A percentile compares a stretch with the other conserved stretches of the same genome.
Conservation (phyloP, 1,140 invertebrate species). For the Cecropterus lyciades region DNA sequence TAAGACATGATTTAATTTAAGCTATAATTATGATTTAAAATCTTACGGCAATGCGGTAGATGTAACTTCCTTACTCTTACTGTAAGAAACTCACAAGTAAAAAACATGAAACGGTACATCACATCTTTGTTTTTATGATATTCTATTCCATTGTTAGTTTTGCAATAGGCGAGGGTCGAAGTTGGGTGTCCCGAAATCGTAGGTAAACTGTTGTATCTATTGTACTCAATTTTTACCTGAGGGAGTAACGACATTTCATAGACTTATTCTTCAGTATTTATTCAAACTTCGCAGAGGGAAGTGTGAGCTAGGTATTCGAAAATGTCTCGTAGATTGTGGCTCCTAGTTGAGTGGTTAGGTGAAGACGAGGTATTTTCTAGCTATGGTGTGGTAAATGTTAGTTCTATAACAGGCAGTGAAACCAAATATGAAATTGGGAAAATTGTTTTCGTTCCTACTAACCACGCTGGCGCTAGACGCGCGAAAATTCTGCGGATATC, state of each 20-base stretch:
- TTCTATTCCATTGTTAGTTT: slow-evolving; percentile 38
- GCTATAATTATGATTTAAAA: too few species aligned
- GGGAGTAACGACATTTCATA: slow-evolving; percentile 25
- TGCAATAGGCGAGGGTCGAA: slow-evolving; percentile 34
- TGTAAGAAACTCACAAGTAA: too few species aligned
- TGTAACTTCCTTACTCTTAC: too few species aligned
- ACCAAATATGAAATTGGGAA: slow-evolving; percentile 52
- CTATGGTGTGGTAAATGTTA: slow-evolving; percentile 54
- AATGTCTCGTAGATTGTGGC: slow-evolving; percentile 54
- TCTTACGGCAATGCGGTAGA: too few species aligned
- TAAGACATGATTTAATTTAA: too few species aligned
- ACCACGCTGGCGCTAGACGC: slow-evolving; percentile 43
- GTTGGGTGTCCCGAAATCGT: slow-evolving; percentile 21
- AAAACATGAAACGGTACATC: neutral
- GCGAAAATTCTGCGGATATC: slow-evolving; percentile 57
- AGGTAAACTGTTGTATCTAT: slow-evolving; percentile 40
- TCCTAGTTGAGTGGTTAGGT: slow-evolving; percentile 62
- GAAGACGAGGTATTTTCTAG: slow-evolving; percentile 50
- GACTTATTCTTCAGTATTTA: slow-evolving; percentile 41
- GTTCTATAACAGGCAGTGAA: slow-evolving; percentile 40
- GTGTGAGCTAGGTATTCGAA: slow-evolving; percentile 31
- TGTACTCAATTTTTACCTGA: slow-evolving; percentile 49
- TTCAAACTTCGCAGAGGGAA: slow-evolving; percentile 36
- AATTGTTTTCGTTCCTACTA: slow-evolving; percentile 47
- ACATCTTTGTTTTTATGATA: slow-evolving; percentile 24